Evolutionary conservation across 2,113 vertebrate species (phyloP).

Genomic region (Laticauda colubrina): DNA sequence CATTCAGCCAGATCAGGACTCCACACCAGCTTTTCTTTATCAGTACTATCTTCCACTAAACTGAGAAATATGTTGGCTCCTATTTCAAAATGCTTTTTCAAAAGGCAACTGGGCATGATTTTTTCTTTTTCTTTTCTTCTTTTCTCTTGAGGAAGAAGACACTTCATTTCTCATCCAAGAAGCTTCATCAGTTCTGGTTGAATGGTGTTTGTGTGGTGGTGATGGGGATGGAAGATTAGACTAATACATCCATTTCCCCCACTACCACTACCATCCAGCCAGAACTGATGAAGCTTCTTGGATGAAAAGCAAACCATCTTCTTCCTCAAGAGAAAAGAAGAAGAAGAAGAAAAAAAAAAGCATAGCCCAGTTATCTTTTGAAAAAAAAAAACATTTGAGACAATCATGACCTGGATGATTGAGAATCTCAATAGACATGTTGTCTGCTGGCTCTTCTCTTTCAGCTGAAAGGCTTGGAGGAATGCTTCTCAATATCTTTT

Average conservation of each 20-base stretch:
- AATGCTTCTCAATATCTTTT: background rate
- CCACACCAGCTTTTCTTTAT: background rate
- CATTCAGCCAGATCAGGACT: background rate
- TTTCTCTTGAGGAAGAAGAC: background rate
- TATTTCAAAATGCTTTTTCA: background rate
- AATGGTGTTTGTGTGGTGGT: too few relatives aligned
- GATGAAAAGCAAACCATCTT: background rate
- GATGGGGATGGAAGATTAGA: background rate
- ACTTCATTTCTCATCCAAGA: too few relatives aligned
- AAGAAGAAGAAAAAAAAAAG: background rate
- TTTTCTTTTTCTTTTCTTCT: background rate
- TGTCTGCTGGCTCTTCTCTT: background rate
- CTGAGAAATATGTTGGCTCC: background rate
- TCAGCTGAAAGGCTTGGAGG: background rate
- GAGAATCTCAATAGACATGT: background rate
- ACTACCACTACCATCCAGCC: background rate
- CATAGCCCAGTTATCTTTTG: background rate
- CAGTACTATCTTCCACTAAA: background rate
- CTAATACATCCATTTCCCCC: background rate
- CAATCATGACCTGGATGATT: background rate
- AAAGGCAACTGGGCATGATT: background rate
- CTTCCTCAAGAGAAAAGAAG: background rate
- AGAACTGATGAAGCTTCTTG: background rate
- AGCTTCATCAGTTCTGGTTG: too few relatives aligned
- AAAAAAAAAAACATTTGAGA: background rate